Conservation (phyloP, 2,888 invertebrate species). For the Plagodis dolabraria region DNA sequence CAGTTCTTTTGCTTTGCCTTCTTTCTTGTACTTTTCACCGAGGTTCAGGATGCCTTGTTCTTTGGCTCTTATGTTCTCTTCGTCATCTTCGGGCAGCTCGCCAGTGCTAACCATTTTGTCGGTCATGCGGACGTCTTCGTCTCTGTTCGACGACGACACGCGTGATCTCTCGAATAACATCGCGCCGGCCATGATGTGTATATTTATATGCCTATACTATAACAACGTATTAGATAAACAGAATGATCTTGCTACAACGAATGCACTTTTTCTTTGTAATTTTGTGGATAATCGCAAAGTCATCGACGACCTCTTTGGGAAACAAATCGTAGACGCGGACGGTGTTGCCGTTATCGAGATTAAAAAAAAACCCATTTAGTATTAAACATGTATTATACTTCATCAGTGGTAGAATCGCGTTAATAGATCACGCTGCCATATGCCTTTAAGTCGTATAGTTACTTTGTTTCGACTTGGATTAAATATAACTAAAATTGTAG, state of each 20-base stretch:
- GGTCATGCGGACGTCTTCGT: conserved; percentile 89
- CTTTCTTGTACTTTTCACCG: conserved; percentile 96
- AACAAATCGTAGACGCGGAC: conserved; percentile 83
- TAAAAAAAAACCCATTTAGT: background rate
- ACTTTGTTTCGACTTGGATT: no score
- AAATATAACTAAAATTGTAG: no score
- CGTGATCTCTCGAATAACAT: conserved; percentile 95
- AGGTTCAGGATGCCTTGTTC: conserved; percentile 97
- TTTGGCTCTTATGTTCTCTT: conserved; percentile 95
- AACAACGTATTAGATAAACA: conserved; percentile 66
- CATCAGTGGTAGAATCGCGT: no score
- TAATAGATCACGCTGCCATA: no score
- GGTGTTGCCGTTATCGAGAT: conserved; percentile 53
- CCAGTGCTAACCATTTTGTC: conserved; percentile 92
- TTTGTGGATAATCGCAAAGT: conserved; percentile 83
- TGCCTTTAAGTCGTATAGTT: no score
- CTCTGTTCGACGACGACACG: conserved; percentile 89
- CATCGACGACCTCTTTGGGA: conserved; percentile 81
- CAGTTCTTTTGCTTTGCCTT: conserved; percentile 96
- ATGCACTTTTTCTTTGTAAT: conserved; percentile 81
- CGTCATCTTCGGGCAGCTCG: conserved; percentile 92
- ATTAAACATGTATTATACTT: no score
- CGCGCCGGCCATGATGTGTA: conserved; percentile 93
- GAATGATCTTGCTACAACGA: conserved; percentile 72
- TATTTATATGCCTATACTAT: conserved; percentile 79